These are phyloP conservation scores for Diplosoma virens DNA, from an alignment of 23 tunicate species.

Conservation along the genomic window DNA sequence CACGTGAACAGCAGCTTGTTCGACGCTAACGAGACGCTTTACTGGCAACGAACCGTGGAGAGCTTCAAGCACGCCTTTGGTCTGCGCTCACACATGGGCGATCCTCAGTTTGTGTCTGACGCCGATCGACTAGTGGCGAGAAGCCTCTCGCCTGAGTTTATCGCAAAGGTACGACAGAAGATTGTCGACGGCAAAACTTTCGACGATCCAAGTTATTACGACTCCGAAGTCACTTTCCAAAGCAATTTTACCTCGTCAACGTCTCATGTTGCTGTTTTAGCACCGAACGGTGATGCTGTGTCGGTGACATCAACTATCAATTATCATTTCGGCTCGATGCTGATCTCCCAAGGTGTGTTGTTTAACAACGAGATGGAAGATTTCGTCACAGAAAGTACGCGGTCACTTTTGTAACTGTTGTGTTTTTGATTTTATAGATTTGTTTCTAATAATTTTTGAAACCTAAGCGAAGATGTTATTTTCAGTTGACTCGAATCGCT, in stretches of 20 bases:
- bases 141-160: not conserved
- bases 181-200: conserved; percentile 46
- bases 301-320: conserved; percentile 74
- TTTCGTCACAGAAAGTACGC: conserved; percentile 38
- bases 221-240: conserved; percentile 2
- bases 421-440: too few relatives aligned
- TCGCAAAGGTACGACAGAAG: conserved; percentile 8
- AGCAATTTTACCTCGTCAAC: conserved; percentile 39
- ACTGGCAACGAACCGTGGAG: conserved; percentile 86
- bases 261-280: conserved; percentile 68
- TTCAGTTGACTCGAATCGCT: conserved; percentile 7
- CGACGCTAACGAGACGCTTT: conserved; percentile 20
- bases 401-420: too few relatives aligned
- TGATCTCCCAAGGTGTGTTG: conserved; percentile 70
- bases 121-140: not conserved
- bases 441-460: too few relatives aligned
- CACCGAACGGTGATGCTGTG: conserved; percentile 65
- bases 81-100: conserved; percentile 31
- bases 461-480: not conserved
- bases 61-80: conserved; percentile 80
- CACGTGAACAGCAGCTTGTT: conserved; percentile 23
- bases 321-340: conserved; percentile 52
- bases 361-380: conserved; percentile 74
- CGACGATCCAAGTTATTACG: conserved; percentile 64
- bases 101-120: conserved; percentile 39